Evolutionary conservation across 1,140 invertebrate genomes (phyloP).

Genomic region (Coenobita brevimanus): DNA sequence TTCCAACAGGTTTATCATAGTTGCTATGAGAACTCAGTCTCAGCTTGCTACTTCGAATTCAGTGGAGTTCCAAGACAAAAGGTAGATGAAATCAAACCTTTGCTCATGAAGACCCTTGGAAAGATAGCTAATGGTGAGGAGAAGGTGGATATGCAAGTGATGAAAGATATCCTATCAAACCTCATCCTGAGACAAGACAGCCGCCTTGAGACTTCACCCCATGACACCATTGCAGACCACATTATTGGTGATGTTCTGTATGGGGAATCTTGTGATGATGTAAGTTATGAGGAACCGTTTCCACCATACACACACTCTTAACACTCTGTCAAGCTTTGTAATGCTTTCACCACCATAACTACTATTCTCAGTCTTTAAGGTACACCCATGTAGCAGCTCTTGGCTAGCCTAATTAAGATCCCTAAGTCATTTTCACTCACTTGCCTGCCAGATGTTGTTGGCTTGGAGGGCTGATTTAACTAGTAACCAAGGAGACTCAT

Average conservation of each 20-base stretch:
- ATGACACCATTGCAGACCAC: slow-evolving; percentile 83
- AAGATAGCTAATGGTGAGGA: slow-evolving; percentile 74
- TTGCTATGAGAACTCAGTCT: slow-evolving; percentile 82
- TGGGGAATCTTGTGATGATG: slow-evolving; percentile 83
- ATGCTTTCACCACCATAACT: too few species aligned
- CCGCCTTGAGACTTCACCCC: slow-evolving; percentile 84
- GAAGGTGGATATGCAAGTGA: slow-evolving; percentile 82
- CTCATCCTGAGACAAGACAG: slow-evolving; percentile 83
- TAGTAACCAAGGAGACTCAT: too few species aligned
- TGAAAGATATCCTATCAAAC: slow-evolving; percentile 83
- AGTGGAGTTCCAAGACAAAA: slow-evolving; percentile 85
- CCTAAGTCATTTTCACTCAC: too few species aligned
- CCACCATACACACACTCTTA: too few species aligned
- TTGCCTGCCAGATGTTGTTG: too few species aligned
- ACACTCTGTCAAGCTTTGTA: too few species aligned
- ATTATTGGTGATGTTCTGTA: slow-evolving; percentile 89
- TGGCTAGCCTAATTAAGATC: too few species aligned
- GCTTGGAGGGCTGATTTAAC: too few species aligned
- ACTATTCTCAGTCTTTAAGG: too few species aligned
- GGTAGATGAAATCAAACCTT: slow-evolving; percentile 79
- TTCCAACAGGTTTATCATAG: slow-evolving; percentile 79
- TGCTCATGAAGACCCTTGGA: slow-evolving; percentile 78
- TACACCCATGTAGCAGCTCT: too few species aligned
- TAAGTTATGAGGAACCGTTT: too few species aligned
- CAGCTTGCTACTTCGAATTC: slow-evolving; percentile 82